Evolutionary conservation across 2,888 invertebrate genomes (phyloP).

Genomic region (Catocala nupta): DNA sequence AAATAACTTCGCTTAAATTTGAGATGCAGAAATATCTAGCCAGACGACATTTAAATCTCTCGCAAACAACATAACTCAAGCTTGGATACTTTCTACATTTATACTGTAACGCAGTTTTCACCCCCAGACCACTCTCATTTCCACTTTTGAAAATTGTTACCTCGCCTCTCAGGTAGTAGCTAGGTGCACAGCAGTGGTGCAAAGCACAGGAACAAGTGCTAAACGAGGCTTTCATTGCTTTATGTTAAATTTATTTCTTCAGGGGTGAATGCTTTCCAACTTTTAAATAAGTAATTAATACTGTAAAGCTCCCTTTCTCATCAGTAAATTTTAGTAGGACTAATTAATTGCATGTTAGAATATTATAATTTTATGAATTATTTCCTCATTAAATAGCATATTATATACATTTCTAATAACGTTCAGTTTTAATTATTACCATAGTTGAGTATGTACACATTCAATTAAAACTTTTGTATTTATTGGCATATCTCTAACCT

Average conservation of each 20-base stretch:
- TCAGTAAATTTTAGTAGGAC: neutral
- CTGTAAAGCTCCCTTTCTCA: conserved; percentile 21
- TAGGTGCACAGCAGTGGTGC: conserved; percentile 44
- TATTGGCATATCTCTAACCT: too few species aligned
- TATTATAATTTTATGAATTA: neutral
- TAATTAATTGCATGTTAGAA: neutral
- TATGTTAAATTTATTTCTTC: conserved; percentile 47
- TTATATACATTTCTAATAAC: neutral
- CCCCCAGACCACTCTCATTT: conserved; percentile 63
- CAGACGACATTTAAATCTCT: conserved; percentile 38
- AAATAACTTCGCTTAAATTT: conserved; percentile 14
- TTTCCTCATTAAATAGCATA: neutral
- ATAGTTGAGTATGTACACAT: too few species aligned
- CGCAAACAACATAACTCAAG: conserved; percentile 50
- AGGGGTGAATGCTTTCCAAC: conserved; percentile 18
- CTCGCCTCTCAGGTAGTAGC: conserved; percentile 54
- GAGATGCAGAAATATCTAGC: conserved; percentile 19
- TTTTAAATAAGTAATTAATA: conserved; percentile 31
- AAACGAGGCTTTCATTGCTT: conserved; percentile 60
- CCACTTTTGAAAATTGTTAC: conserved; percentile 73
- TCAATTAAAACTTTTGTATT: too few species aligned
- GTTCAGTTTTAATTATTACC: too few species aligned
- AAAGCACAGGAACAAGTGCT: conserved; percentile 60
- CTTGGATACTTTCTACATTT: conserved; percentile 56
- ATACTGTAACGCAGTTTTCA: conserved; percentile 67